These are phyloP conservation scores for Pelagia noctiluca DNA, from an alignment of 30 jellyfish, hydroid and myxozoan species.

Conservation along the genomic window DNA sequence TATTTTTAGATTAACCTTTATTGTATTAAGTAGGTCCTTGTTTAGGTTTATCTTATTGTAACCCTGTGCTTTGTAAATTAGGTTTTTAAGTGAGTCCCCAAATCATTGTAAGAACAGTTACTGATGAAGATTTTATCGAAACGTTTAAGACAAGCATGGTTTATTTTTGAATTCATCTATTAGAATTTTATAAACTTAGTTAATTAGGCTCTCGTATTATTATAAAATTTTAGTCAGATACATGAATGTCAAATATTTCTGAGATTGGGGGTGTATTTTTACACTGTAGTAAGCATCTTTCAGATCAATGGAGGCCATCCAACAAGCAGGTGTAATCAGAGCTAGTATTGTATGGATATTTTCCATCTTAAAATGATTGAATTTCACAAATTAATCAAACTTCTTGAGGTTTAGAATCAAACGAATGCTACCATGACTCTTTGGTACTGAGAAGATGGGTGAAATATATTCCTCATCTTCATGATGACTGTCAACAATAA, in stretches of 20 bases:
- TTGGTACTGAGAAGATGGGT: conserved; percentile 53
- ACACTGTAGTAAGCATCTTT: conserved; percentile 73
- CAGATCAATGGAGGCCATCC: conserved; percentile 70
- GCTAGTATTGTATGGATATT: conserved; percentile 35
- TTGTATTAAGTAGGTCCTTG: too few species aligned
- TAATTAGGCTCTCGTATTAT: too few species aligned
- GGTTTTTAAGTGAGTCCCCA: too few species aligned
- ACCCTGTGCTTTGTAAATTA: too few species aligned
- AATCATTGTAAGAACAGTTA: too few species aligned
- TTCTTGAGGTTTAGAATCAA: conserved; percentile 32
- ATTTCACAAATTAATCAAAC: conserved; percentile 13
- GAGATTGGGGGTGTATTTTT: conserved; percentile 32
- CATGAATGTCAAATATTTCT: conserved; percentile 44
- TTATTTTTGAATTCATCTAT: too few species aligned
- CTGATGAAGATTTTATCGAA: too few species aligned
- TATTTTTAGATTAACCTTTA: too few species aligned
- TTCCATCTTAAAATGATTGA: conserved; percentile 54
- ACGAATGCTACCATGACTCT: conserved; percentile 42
- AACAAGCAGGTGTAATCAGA: conserved; percentile 46
- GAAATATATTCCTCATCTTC: conserved; percentile 53
- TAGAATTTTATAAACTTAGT: too few species aligned
- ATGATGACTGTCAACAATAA: conserved; percentile 25
- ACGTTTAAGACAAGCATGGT: too few species aligned
- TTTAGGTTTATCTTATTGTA: too few species aligned
- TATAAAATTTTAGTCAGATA: neutral